phyloP scores from a whole-genome alignment of 2,888 invertebrate genomes.

The Nomada hirtipes region DNA sequence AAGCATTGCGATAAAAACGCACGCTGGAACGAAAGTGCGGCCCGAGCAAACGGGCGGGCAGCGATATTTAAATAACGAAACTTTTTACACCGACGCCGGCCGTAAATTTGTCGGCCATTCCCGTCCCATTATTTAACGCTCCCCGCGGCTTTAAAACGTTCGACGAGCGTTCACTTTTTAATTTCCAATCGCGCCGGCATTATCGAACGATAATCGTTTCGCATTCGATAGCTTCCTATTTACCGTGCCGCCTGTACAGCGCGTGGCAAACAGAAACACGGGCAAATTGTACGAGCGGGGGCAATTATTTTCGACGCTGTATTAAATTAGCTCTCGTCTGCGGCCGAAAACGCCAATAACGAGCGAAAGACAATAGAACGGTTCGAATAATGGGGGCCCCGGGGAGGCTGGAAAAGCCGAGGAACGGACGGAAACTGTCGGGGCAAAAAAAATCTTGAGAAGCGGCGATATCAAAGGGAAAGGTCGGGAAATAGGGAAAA shows the following conservation, averaged over 20 bases:
- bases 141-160: neutral
- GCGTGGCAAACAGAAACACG: neutral
- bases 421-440: constrained; percentile 25
- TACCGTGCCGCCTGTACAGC: neutral
- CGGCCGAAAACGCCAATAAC: constrained; percentile 6
- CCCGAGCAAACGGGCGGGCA: neutral
- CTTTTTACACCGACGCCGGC: no score
- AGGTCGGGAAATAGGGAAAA: neutral
- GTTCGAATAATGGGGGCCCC: constrained; percentile 23
- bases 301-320: neutral
- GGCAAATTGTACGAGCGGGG: neutral
- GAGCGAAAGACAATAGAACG: constrained; percentile 24
- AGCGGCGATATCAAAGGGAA: neutral
- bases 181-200: neutral
- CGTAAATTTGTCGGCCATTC: no score
- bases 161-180: neutral
- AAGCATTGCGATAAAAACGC: neutral
- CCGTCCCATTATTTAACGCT: no score
- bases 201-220: neutral
- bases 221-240: neutral
- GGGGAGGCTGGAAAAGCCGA: constrained; percentile 1
- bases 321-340: constrained; percentile 2
- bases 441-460: neutral
- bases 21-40: neutral
- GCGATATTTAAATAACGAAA: no score